phyloP scores from a whole-genome alignment of 1,140 invertebrate genomes.

The Drosophila sechellia region DNA sequence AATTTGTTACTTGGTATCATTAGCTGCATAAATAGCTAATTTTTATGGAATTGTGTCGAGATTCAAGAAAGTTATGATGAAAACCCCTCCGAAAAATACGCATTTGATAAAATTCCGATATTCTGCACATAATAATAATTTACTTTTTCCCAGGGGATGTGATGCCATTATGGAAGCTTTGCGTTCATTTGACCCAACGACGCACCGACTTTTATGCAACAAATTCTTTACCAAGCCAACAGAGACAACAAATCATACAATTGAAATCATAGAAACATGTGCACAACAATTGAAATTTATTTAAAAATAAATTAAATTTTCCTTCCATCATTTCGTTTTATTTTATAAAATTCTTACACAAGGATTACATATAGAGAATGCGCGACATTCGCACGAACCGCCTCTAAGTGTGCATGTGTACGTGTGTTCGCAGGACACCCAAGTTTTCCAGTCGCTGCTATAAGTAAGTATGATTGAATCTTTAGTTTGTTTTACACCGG shows the following conservation, averaged over 20 bases:
- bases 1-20: too few species aligned
- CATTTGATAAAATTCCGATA: too few species aligned
- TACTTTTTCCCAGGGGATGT: too few species aligned
- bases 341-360: slow-evolving; percentile 77
- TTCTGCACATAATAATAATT: too few species aligned
- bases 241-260: not conserved
- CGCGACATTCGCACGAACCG: slow-evolving; percentile 34
- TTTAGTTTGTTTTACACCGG: slow-evolving; percentile 72
- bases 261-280: slow-evolving; percentile 3
- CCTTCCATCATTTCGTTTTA: slow-evolving; percentile 33
- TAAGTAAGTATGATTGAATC: slow-evolving; percentile 75
- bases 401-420: slow-evolving; percentile 28
- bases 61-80: too few species aligned
- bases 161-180: too few species aligned
- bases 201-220: not conserved
- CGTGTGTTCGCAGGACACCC: slow-evolving; percentile 29
- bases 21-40: too few species aligned
- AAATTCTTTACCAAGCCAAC: not conserved
- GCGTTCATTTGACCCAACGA: too few species aligned
- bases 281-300: slow-evolving; percentile 75
- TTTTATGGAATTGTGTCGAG: too few species aligned
- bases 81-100: too few species aligned
- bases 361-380: slow-evolving; percentile 62
- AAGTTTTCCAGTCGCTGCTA: slow-evolving; percentile 41
- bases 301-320: slow-evolving; percentile 71